Base-by-base conservation (phyloP, 2,888 invertebrate genomes). In the Chloromyia formosa region DNA sequence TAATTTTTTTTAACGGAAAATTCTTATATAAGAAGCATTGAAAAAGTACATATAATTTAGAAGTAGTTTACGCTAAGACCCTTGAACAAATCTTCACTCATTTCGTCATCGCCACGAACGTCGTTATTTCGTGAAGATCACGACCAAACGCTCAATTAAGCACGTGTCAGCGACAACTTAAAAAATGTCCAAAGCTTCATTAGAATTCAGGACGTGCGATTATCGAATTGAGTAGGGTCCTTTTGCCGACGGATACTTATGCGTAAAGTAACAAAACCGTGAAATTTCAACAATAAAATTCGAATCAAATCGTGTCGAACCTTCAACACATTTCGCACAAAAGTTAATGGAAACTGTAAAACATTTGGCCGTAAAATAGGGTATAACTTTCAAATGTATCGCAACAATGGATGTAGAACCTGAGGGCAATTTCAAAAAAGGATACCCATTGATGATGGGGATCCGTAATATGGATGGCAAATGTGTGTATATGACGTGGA, bases 111-210 rank as follows among this genome's bases (percentile, higher is more conserved):
- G 27, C 27, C 27, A 35, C 27, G 7, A 4, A 7, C 7, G 27
- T 35, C 27, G 27, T 35, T 35, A 4, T 7, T 23, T 35, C 40
- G 16, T 14, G 40, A 40, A n/a, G 62, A 62, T 62, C 35, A 62
- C 40, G 40, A 62, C 40, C 62, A 35, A 35, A 62, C 62, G 62
- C 40, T 62, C 62, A 62, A 62, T 62, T 62, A 62, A 62, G 62
- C 62, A 16, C 62, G 62, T 23, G 35, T 62, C 62, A 40, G 12
- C 40, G 18, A 16, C 62, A 40, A 27, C 27, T 61, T 61, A 22
- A 62, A 40, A 16, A 40, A 12, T 60, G 23, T 35, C 49, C 56
- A 40, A 20, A 56, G 27, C 56, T 54, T 71, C 35, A 71, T 71
- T 71, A 58, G 71, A 56, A 58, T 58, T 71, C 58, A 35, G 71